Evolutionary conservation across 92 coral and sea anemone species (phyloP), one percentile per base, ranked within the genome.

Genomic region (Porites evermanni): DNA sequence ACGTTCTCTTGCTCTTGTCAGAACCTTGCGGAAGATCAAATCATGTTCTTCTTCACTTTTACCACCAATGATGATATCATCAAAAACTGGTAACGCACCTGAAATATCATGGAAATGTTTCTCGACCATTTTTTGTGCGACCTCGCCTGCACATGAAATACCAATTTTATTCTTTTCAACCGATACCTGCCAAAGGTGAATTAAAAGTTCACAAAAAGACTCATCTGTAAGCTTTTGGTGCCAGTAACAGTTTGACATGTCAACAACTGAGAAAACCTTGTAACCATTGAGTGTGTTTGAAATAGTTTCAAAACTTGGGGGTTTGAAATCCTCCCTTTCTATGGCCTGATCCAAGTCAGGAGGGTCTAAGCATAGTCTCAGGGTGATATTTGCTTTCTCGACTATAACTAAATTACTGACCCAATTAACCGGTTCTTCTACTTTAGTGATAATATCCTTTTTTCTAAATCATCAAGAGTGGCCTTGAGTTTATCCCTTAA

Each of bases 11-110:
- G 90, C 90, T 79, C 80, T 79, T 53, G 84, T 67, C 53, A 74
- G 56, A 17, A 87, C 77, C 60, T 80, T 81, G 78, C 77, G 66
- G 26, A 81, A 52, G 56, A 84, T 72, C 70, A 73, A 72, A 82
- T 89, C 87, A 59, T 89, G 91, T 84, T 91, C 93, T 53, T 56
- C 59, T 86, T 90, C 88, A 29, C 74, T 72, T 77, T 77, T 90
- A 24, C 88, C 88, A 72, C 84, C 87, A 70, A 86, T 74, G 59
- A 89, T 78, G 18, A 85, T 79, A 75, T 84, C 84, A 74, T 89
- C 89, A 64, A 63, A 79, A 72, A 89, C 72, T 8, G 83, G 78
- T 73, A 84, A 63, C 16, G 80, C 87, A 68, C 87, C 87, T 79
- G 79, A 63, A 61, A 89, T 84, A 78, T 89, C 81, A 52, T 70